phyloP scores from a whole-genome alignment of 1,140 invertebrate species.

The Pomacea maculata region DNA sequence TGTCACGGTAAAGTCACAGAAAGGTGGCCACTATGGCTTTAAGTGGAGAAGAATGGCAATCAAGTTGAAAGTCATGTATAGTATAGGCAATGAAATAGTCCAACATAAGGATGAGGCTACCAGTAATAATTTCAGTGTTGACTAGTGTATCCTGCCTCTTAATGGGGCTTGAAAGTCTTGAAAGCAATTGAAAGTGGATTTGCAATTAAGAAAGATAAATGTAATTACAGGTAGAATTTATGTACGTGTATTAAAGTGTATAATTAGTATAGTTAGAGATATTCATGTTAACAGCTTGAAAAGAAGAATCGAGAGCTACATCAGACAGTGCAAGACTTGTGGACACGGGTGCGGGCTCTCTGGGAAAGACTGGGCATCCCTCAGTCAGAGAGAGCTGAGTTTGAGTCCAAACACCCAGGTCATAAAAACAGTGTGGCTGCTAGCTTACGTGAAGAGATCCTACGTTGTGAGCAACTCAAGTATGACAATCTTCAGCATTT shows the following conservation, averaged over 20 bases:
- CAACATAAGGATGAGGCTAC: too few relatives aligned
- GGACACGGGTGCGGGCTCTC: conserved; percentile 68
- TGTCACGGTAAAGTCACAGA: too few relatives aligned
- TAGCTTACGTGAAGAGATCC: conserved; percentile 70
- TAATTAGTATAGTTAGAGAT: background rate
- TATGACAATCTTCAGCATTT: conserved; percentile 76
- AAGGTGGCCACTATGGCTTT: too few relatives aligned
- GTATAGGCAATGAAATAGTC: too few relatives aligned
- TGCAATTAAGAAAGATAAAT: background rate
- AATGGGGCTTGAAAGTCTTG: background rate
- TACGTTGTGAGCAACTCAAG: conserved; percentile 73
- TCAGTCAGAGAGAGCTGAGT: conserved; percentile 66
- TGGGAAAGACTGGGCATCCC: conserved; percentile 75
- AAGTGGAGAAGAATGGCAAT: too few relatives aligned
- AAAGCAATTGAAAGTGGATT: background rate
- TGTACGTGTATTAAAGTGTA: background rate
- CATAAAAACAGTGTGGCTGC: conserved; percentile 67
- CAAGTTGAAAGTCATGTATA: too few relatives aligned
- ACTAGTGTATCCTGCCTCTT: background rate
- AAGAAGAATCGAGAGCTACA: conserved; percentile 41
- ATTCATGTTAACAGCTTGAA: conserved; percentile 39
- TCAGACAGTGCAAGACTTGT: conserved; percentile 53
- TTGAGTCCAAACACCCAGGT: conserved; percentile 68
- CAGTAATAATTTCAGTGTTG: too few relatives aligned
- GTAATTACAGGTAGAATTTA: background rate